Conservation (phyloP, 2,888 invertebrate genomes). For the Oscheius sp. region DNA sequence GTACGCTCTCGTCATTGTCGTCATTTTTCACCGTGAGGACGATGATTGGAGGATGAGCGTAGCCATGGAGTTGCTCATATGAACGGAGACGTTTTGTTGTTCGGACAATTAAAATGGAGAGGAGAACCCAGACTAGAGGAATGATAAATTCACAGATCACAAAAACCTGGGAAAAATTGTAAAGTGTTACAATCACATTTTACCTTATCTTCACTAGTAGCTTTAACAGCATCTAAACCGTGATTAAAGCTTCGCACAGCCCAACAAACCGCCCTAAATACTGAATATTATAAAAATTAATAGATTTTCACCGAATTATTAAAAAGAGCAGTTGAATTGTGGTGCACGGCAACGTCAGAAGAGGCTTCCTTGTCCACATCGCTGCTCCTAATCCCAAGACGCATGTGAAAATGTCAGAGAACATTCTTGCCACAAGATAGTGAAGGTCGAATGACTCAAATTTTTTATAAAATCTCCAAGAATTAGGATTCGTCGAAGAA, state of each 20-base stretch:
- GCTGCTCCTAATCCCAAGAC: slow-evolving; percentile 64
- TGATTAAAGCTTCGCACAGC: slow-evolving; percentile 50
- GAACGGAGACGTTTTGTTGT: slow-evolving; percentile 53
- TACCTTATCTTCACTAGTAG: slow-evolving; percentile 54
- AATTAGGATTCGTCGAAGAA: slow-evolving; percentile 51
- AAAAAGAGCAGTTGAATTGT: slow-evolving; percentile 59
- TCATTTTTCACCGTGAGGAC: slow-evolving; percentile 63
- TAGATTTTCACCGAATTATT: slow-evolving; percentile 43
- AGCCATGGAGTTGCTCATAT: slow-evolving; percentile 58
- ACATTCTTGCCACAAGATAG: slow-evolving; percentile 61
- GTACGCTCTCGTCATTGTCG: slow-evolving; percentile 64
- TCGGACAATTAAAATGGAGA: slow-evolving; percentile 56
- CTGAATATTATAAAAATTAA: not conserved
- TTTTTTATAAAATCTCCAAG: slow-evolving; percentile 60
- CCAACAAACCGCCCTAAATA: slow-evolving; percentile 56
- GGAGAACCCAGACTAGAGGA: slow-evolving; percentile 56
- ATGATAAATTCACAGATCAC: slow-evolving; percentile 60
- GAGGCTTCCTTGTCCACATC: slow-evolving; percentile 63
- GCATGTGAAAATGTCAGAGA: slow-evolving; percentile 64
- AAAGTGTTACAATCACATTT: not conserved
- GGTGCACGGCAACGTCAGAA: slow-evolving; percentile 59
- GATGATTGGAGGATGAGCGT: slow-evolving; percentile 61
- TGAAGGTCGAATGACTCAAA: slow-evolving; percentile 57
- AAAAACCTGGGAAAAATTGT: slow-evolving; percentile 45
- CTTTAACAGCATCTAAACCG: slow-evolving; percentile 44